A percentile compares a stretch with the other conserved stretches of the same genome.
phyloP scores from a whole-genome alignment of 2,113 vertebrate genomes.

The Ptilonorhynchus violaceus region DNA sequence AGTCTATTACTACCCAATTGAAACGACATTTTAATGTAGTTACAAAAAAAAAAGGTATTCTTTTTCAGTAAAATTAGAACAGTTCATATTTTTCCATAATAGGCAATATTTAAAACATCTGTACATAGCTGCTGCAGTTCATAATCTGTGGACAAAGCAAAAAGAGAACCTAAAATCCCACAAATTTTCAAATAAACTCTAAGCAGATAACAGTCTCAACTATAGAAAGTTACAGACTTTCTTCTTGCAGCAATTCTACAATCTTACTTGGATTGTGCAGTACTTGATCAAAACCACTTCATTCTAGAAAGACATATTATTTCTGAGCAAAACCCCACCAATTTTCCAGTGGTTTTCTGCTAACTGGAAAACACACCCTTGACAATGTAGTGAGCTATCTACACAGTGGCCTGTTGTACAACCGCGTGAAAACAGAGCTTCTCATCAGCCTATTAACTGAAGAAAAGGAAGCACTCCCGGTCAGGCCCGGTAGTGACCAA shows the following conservation, averaged over 20 bases:
- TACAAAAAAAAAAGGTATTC: neutral
- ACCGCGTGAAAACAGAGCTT: neutral
- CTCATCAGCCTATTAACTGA: neutral
- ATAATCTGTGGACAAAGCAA: neutral
- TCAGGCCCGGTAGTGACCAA: neutral
- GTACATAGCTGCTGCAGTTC: neutral
- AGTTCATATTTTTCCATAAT: conserved; percentile 24
- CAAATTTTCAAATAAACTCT: neutral
- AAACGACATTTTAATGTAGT: neutral
- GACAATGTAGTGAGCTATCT: neutral
- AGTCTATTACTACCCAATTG: neutral
- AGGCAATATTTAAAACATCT: neutral
- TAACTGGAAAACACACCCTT: neutral
- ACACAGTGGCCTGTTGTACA: neutral
- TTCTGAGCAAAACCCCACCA: neutral
- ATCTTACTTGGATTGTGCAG: neutral
- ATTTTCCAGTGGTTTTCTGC: neutral
- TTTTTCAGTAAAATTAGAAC: neutral
- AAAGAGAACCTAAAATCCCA: neutral
- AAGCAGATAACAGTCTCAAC: neutral
- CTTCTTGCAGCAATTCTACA: neutral
- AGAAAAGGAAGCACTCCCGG: neutral
- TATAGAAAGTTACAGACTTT: neutral
- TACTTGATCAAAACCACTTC: neutral
- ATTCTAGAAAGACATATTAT: neutral